These are phyloP conservation scores for Zaprionus inermis DNA, from an alignment of 1,140 invertebrate species.

Conservation along the genomic window DNA sequence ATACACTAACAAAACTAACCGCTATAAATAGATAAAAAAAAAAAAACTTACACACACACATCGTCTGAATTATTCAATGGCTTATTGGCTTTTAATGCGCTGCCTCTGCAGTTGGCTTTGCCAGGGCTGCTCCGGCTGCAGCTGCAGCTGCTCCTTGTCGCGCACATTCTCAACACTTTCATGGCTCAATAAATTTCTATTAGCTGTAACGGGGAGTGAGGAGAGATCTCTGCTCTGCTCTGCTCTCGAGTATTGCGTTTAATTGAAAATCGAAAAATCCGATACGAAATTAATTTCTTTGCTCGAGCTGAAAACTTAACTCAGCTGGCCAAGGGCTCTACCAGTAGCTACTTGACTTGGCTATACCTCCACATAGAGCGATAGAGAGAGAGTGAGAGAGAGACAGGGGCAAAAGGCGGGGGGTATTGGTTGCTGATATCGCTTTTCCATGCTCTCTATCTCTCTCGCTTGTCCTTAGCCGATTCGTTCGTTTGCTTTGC, in stretches of 20 bases:
- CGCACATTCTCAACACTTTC: constrained; percentile 74
- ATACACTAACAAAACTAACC: constrained; percentile 16
- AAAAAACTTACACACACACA: constrained; percentile 9
- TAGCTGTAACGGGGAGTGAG: constrained; percentile 49
- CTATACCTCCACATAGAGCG: neutral
- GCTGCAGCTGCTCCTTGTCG: neutral
- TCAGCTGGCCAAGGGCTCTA: constrained; percentile 11
- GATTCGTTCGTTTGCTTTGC: constrained; percentile 10
- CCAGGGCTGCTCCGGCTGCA: constrained; percentile 20
- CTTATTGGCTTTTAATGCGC: constrained; percentile 78
- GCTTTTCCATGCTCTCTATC: constrained; percentile 54
- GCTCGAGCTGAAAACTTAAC: constrained; percentile 68
- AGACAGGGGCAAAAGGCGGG: too few relatives aligned
- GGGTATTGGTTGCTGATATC: constrained; percentile 43
- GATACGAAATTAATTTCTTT: constrained; percentile 83
- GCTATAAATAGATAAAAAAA: neutral
- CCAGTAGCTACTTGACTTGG: constrained; percentile 40
- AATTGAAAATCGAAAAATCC: constrained; percentile 83
- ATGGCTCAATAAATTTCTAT: constrained; percentile 81
- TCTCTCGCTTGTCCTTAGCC: constrained; percentile 49
- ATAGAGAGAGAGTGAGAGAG: neutral
- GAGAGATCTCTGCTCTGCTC: constrained; percentile 28
- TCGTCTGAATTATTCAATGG: constrained; percentile 65
- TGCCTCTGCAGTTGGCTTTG: constrained; percentile 6
- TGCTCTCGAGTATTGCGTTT: constrained; percentile 67